These are phyloP conservation scores for Drosophila mayri DNA, from an alignment of 1,140 invertebrate species.

Conservation along the genomic window DNA sequence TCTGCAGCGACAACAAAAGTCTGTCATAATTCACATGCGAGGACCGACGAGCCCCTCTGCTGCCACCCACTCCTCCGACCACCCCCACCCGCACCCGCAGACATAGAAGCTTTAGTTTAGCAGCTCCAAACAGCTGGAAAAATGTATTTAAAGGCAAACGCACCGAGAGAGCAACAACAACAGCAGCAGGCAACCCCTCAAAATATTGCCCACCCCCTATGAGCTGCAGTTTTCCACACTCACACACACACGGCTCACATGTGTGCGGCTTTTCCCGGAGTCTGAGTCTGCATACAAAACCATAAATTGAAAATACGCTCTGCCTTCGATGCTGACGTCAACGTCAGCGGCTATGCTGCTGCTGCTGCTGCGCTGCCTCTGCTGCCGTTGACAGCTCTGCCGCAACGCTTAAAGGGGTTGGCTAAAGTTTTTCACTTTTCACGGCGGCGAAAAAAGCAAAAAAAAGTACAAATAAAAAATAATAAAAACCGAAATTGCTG, in stretches of 20 bases:
- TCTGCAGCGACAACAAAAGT: constrained; percentile 74
- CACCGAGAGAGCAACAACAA: constrained; percentile 52
- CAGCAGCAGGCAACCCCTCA: constrained; percentile 5
- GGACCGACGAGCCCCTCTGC: constrained; percentile 26
- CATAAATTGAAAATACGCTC: constrained; percentile 78
- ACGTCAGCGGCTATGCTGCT: constrained; percentile 19
- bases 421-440: constrained; percentile 65
- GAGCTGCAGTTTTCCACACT: constrained; percentile 65
- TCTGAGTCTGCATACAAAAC: constrained; percentile 63
- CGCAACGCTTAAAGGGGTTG: constrained; percentile 63
- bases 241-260: constrained; percentile 1
- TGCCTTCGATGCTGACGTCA: constrained; percentile 55
- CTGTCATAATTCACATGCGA: constrained; percentile 83
- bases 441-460: constrained; percentile 47
- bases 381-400: constrained; percentile 14
- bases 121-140: constrained; percentile 65
- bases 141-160: constrained; percentile 80
- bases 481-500: constrained; percentile 72
- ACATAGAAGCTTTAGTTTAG: constrained; percentile 75
- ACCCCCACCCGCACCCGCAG: constrained; percentile 19
- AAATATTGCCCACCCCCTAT: constrained; percentile 10
- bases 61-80: background rate
- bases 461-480: constrained; percentile 27
- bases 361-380: constrained; percentile 16
- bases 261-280: constrained; percentile 30